Evolutionary conservation across 2,888 invertebrate genomes (phyloP), one percentile per base, ranked within the genome.

Genomic region (Pseudoips prasinana): DNA sequence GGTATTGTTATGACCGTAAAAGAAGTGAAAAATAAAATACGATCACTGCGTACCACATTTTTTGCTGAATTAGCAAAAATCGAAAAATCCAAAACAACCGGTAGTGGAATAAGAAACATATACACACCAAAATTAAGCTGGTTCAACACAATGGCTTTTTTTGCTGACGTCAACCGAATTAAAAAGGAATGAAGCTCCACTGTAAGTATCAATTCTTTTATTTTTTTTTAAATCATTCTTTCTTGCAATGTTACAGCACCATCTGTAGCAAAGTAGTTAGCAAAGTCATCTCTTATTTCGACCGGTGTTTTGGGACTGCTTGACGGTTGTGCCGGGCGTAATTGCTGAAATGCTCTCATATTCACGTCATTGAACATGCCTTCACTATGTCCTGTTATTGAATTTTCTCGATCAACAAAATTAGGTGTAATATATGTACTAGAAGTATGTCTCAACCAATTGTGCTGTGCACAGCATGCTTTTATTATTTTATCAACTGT

Each of bases 331-430:
- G 35, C 35, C 35, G 25, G 35, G 29, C 35, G 35, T 35, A 35
- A 35, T 35, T 35, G 35, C 35, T 35, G 35, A 35, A 35, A 35
- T 35, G 29, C 35, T 35, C 35, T 35, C 35, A 29, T 35, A 35
- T 35, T 35, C 35, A 35, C 35, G 35, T 35, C 35, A 35, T 35
- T 36, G 30, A 36, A 36, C 30, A 36, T 36, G 30, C 29, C 34
- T 34, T 34, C 34, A 34, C 28, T 33, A 34, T 34, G 25, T 34
- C 29, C 28, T 33, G 33, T 33, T 33, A 33, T 33, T 28, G 28
- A 28, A 28, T 33, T 33, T 34, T 29, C 34, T 34, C 29, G 29
- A 29, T 34, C 3, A 25, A 34, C 34, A 34, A 25, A 29, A 34
- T 29, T 34, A 34, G 28, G 28, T 34, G 33, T 34, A 34, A 34